phyloP scores from a whole-genome alignment of 2,113 vertebrate species.

The Orycteropus afer region DNA sequence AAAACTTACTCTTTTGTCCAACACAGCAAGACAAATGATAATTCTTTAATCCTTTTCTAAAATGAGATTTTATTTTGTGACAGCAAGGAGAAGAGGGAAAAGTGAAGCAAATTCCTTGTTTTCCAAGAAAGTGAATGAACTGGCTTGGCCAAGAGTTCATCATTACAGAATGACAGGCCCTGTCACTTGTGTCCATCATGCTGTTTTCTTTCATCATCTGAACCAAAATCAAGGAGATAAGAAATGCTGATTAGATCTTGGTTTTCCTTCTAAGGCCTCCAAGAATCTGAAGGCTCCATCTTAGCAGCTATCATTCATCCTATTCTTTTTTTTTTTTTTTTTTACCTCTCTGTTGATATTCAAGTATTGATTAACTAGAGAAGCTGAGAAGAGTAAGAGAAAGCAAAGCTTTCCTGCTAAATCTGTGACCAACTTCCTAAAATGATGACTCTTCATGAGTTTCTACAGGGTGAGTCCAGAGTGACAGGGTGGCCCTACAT shows the following conservation, averaged over 20 bases:
- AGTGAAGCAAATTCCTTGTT: conserved; percentile 3
- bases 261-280: conserved; percentile 29
- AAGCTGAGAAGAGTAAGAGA: neutral
- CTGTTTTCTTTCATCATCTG: conserved; percentile 38
- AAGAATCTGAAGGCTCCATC: conserved; percentile 43
- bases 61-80: conserved; percentile 41
- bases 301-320: conserved; percentile 59
- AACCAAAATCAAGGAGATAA: conserved; percentile 26
- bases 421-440: neutral
- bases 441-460: neutral
- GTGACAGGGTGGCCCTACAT: neutral
- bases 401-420: neutral
- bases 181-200: conserved; percentile 9
- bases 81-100: conserved; percentile 30
- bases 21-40: conserved; percentile 42
- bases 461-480: neutral
- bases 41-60: neutral
- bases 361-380: conserved; percentile 66
- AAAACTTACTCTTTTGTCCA: conserved; percentile 13
- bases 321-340: conserved; percentile 10
- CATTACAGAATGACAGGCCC: conserved; percentile 1
- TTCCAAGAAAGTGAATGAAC: neutral
- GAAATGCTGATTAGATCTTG: conserved; percentile 42
- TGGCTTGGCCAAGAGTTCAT: neutral
- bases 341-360: conserved; percentile 55